Percentiles rank a stretch among this genome's conserved stretches.
phyloP scores from a whole-genome alignment of 2,888 invertebrate species.

The Seira sanloemensis region DNA sequence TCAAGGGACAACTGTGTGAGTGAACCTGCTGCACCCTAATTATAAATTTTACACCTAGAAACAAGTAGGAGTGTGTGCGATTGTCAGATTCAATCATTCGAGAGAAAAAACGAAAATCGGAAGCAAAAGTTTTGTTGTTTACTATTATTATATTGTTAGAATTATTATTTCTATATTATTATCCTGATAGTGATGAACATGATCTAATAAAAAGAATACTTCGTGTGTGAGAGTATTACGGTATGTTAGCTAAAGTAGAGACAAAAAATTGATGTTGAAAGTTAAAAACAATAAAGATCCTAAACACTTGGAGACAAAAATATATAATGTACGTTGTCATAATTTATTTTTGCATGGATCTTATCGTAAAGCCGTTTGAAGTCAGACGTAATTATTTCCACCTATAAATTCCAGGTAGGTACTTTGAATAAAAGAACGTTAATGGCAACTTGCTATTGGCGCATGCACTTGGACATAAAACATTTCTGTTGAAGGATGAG shows the following conservation, averaged over 20 bases:
- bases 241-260: conserved; percentile 49
- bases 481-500: no score
- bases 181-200: conserved; percentile 42
- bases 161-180: conserved; percentile 34
- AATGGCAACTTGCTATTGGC: no score
- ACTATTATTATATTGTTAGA: conserved; percentile 39
- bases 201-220: conserved; percentile 26
- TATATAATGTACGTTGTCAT: not conserved
- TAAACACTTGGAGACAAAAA: conserved; percentile 63
- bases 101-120: not conserved
- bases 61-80: not conserved
- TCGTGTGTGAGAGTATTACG: conserved; percentile 39
- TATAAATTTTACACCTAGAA: no score
- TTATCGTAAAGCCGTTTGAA: not conserved
- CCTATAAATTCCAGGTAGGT: no score
- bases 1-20: not conserved
- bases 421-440: no score
- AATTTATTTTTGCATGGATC: not conserved
- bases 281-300: conserved; percentile 65
- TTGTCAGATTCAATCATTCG: not conserved
- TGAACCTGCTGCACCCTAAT: not conserved
- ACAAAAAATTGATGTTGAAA: conserved; percentile 50
- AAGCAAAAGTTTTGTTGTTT: conserved; percentile 17
- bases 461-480: no score
- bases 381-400: not conserved